Conservation (phyloP, 2,888 invertebrate genomes). For the Disparrhopalites patrizii region DNA sequence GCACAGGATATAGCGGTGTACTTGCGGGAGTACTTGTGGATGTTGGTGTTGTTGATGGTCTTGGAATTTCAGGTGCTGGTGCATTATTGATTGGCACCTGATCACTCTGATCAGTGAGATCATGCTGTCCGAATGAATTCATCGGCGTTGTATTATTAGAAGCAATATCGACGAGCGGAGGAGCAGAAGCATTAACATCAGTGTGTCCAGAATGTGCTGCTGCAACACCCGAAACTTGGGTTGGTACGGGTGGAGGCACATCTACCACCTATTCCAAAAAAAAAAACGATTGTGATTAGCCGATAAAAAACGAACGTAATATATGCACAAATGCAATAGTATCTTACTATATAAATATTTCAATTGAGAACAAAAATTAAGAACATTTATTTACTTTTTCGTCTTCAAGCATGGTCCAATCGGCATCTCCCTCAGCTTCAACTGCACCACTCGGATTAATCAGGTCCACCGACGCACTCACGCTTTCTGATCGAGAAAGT, state of each 20-base stretch:
- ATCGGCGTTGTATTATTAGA: not conserved
- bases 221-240: not conserved
- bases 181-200: not conserved
- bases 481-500: constrained; percentile 4
- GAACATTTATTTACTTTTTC: constrained; percentile 30
- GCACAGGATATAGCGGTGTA: constrained; percentile 13
- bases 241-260: too few relatives aligned
- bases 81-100: not conserved
- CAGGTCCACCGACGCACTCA: not conserved
- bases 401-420: constrained; percentile 41
- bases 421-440: constrained; percentile 29
- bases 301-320: too few relatives aligned
- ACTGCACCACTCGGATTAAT: not conserved
- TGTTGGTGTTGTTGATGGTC: not conserved
- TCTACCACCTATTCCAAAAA: constrained; percentile 9
- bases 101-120: too few relatives aligned
- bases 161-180: constrained; percentile 18
- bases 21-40: too few relatives aligned
- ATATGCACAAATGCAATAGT: too few relatives aligned
- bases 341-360: not conserved
- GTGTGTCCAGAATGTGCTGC: not conserved
- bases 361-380: too few relatives aligned
- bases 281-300: too few relatives aligned
- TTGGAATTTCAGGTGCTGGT: too few relatives aligned
- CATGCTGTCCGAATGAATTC: too few relatives aligned